Conservation (phyloP, 2,113 vertebrate genomes). For the Siniperca knerii region DNA sequence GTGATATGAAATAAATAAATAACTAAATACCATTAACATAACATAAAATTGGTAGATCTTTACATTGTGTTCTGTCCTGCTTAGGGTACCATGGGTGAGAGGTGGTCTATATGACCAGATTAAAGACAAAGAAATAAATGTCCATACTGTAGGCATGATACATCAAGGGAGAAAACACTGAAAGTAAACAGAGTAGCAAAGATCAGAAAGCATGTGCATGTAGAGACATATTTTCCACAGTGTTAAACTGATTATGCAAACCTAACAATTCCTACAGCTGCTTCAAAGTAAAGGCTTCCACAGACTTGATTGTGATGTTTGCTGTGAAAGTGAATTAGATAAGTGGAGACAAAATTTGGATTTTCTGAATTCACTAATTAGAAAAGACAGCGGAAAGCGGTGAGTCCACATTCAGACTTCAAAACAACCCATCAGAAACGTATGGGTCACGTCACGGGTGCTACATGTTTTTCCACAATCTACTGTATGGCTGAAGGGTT, state of each 20-base stretch:
- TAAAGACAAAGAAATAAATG: constrained; percentile 6
- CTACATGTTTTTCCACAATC: constrained; percentile 13
- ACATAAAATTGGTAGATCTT: constrained; percentile 22
- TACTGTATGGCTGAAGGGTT: constrained; percentile 4
- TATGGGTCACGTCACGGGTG: constrained; percentile 8
- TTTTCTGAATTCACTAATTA: constrained; percentile 43
- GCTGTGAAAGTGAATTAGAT: constrained; percentile 21
- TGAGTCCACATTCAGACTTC: constrained; percentile 12
- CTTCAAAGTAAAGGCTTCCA: constrained; percentile 36
- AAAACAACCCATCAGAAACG: constrained; percentile 24
- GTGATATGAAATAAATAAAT: constrained; percentile 29
- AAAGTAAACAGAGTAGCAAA: not conserved
- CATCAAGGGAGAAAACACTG: not conserved
- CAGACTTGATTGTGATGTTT: constrained; percentile 16
- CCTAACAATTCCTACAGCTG: constrained; percentile 26
- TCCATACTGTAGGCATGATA: not conserved
- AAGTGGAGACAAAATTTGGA: constrained; percentile 30
- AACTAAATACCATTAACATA: not conserved
- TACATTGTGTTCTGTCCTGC: not conserved
- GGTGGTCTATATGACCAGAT: not conserved
- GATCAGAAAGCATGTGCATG: not conserved
- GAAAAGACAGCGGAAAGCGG: constrained; percentile 9
- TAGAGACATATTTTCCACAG: not conserved
- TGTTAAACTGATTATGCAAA: constrained; percentile 20
- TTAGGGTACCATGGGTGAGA: not conserved